phyloP scores from a whole-genome alignment of 2,113 vertebrate species.

The human region GRCh38 chr4:25082001-25082500 shows the following conservation, averaged over 20 bases:
- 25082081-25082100: not conserved
- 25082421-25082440: not conserved
- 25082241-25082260: not conserved
- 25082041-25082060: not conserved
- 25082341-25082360: not conserved
- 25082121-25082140: not conserved
- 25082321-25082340: not conserved
- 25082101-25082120: fast-evolving
- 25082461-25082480: not conserved
- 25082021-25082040: not conserved
- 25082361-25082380: not conserved
- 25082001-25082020: not conserved
- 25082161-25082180: not conserved
- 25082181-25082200: not conserved
- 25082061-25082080: not conserved
- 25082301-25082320: not conserved
- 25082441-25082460: not conserved
- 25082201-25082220: not conserved
- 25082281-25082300: not conserved
- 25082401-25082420: not conserved
- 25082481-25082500: not conserved
- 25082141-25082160: not conserved
- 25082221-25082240: not conserved
- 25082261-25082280: not conserved
- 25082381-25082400: not conserved